Evolutionary conservation across 2,888 invertebrate genomes (phyloP).

Genomic region (Hyalella azteca): DNA sequence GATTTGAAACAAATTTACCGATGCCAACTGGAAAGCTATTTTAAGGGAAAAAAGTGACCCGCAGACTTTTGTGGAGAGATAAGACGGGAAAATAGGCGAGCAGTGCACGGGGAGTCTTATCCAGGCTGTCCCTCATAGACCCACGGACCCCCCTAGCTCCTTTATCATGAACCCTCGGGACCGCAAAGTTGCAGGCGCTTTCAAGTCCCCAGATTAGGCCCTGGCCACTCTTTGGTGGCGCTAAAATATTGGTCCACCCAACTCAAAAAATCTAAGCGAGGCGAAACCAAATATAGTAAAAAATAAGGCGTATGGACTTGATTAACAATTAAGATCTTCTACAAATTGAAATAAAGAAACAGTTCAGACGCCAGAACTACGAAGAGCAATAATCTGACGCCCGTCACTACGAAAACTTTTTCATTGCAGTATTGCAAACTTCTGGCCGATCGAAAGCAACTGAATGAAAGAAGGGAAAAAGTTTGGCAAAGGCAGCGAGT

Average conservation of each 20-base stretch:
- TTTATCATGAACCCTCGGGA: slow-evolving; percentile 34
- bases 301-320: too few species aligned
- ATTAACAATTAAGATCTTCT: too few species aligned
- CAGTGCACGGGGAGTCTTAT: neutral
- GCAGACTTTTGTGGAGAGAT: neutral
- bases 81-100: neutral
- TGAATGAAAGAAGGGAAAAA: slow-evolving; percentile 32
- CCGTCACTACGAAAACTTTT: slow-evolving; percentile 5
- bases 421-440: slow-evolving; percentile 32
- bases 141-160: slow-evolving; percentile 6
- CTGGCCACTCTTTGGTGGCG: slow-evolving; percentile 8
- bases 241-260: slow-evolving; percentile 26
- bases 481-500: slow-evolving; percentile 31
- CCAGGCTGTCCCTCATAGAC: neutral
- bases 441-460: slow-evolving; percentile 20
- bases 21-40: neutral
- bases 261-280: slow-evolving; percentile 33
- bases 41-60: neutral
- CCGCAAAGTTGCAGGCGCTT: slow-evolving; percentile 34
- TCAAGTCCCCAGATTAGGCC: slow-evolving; percentile 30
- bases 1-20: neutral
- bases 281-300: too few species aligned
- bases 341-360: too few species aligned
- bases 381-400: neutral
- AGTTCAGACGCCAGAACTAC: too few species aligned